Percentiles rank a stretch among this genome's conserved stretches.
phyloP scores from a whole-genome alignment of 2,113 vertebrate genomes.

The Amphiprion percula region DNA sequence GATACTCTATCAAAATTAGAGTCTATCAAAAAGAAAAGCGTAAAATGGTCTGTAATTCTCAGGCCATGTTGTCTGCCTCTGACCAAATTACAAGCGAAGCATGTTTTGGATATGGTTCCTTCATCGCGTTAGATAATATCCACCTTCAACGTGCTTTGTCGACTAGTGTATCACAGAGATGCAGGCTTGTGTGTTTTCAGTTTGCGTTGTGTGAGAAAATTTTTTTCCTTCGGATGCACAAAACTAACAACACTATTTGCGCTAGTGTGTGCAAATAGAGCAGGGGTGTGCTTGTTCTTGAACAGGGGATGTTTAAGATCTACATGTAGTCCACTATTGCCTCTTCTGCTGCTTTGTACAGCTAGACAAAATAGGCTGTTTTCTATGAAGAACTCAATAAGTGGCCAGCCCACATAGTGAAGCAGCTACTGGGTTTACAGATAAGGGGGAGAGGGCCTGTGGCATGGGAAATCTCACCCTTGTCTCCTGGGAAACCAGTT shows the following conservation, averaged over 20 bases:
- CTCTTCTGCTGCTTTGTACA: not conserved
- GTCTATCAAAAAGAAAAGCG: not conserved
- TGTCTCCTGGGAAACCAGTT: slow-evolving; percentile 76
- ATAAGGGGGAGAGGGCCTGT: slow-evolving; percentile 22
- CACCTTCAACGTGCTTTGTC: slow-evolving; percentile 11
- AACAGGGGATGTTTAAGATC: slow-evolving; percentile 11
- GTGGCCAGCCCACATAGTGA: slow-evolving; percentile 1
- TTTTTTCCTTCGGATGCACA: slow-evolving; percentile 51
- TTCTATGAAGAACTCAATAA: not conserved
- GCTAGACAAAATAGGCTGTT: not conserved
- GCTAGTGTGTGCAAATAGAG: not conserved
- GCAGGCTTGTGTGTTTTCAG: slow-evolving; percentile 17
- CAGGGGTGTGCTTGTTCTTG: not conserved
- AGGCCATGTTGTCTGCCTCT: not conserved
- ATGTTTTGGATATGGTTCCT: not conserved
- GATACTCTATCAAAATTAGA: too few relatives aligned
- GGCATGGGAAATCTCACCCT: slow-evolving; percentile 63
- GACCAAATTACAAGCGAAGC: not conserved
- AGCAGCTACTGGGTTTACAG: slow-evolving; percentile 8
- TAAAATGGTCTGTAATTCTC: not conserved
- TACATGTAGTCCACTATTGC: not conserved
- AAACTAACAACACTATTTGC: slow-evolving; percentile 48
- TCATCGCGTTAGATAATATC: slow-evolving; percentile 25
- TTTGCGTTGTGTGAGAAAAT: slow-evolving; percentile 42
- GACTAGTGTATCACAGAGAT: slow-evolving; percentile 3